Percentiles rank a stretch among this genome's conserved stretches.
Conservation (phyloP, 2,888 invertebrate species). For the Ecdyonurus torrentis region DNA sequence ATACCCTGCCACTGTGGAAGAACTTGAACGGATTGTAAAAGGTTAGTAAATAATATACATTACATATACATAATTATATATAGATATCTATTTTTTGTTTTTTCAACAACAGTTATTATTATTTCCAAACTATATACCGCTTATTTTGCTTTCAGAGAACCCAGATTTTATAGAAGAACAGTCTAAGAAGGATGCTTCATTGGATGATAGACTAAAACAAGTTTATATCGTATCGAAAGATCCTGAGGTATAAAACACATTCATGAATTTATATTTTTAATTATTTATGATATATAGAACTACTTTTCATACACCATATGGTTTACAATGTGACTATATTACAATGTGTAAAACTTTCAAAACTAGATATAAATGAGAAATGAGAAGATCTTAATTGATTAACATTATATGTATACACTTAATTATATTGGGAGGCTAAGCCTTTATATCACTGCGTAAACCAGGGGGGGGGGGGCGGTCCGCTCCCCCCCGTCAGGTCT, state of each 20-base stretch:
- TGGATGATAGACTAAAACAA: slow-evolving; percentile 46
- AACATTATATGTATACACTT: too few species aligned
- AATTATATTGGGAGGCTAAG: too few species aligned
- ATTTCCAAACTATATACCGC: background rate
- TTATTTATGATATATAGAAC: too few species aligned
- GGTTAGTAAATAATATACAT: slow-evolving; percentile 20
- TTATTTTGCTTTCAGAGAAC: slow-evolving; percentile 27
- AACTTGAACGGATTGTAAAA: slow-evolving; percentile 43
- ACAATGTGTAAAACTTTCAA: too few species aligned
- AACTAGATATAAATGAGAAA: too few species aligned
- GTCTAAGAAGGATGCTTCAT: slow-evolving; percentile 39
- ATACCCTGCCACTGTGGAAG: slow-evolving; percentile 39
- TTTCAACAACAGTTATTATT: background rate
- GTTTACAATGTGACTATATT: too few species aligned
- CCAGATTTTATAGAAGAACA: slow-evolving; percentile 43
- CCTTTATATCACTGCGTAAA: too few species aligned
- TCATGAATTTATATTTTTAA: too few species aligned
- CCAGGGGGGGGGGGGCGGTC: too few species aligned
- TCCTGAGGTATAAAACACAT: slow-evolving; percentile 19
- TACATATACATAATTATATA: slow-evolving; percentile 6
- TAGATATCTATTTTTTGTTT: slow-evolving; percentile 6
- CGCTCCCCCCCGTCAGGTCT: too few species aligned
- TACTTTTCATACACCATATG: too few species aligned
- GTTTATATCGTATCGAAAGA: slow-evolving; percentile 56
- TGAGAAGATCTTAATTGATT: too few species aligned